A percentile compares a stretch with the other conserved stretches of the same genome.
Evolutionary conservation across 2,113 vertebrate genomes (phyloP).

Genomic region (Ceyx cyanopectus): DNA sequence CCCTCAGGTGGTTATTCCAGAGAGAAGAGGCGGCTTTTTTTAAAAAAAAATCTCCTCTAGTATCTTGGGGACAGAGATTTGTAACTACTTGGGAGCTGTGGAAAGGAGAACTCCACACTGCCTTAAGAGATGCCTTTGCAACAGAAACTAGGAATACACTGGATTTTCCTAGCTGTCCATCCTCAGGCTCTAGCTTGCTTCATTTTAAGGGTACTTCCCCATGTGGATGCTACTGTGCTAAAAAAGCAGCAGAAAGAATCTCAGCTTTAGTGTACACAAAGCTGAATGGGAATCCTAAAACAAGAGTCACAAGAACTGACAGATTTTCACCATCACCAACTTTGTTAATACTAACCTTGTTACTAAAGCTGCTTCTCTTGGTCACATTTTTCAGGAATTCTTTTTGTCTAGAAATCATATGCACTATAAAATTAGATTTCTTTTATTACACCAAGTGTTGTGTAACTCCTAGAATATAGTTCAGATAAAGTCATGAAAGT

Average conservation of each 20-base stretch:
- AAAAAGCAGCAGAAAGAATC: neutral
- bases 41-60: rapidly evolving
- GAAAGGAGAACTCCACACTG: rapidly evolving
- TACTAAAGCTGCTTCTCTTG: neutral
- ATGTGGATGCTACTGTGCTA: neutral
- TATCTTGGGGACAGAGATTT: neutral
- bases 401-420: neutral
- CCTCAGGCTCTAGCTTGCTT: neutral
- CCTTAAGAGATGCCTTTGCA: neutral
- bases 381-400: neutral
- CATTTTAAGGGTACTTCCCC: neutral
- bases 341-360: neutral
- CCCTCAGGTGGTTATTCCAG: slow-evolving; percentile 61
- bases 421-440: neutral
- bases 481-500: neutral
- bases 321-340: neutral
- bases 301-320: neutral
- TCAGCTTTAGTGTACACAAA: neutral
- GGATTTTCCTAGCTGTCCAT: neutral
- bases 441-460: neutral
- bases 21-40: neutral
- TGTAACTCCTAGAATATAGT: neutral
- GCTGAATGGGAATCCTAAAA: neutral
- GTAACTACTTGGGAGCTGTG: neutral
- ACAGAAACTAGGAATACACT: neutral